Evolutionary conservation across 2,888 invertebrate genomes (phyloP), one percentile per base, ranked within the genome.

Genomic region (Habroteleia sp.): DNA sequence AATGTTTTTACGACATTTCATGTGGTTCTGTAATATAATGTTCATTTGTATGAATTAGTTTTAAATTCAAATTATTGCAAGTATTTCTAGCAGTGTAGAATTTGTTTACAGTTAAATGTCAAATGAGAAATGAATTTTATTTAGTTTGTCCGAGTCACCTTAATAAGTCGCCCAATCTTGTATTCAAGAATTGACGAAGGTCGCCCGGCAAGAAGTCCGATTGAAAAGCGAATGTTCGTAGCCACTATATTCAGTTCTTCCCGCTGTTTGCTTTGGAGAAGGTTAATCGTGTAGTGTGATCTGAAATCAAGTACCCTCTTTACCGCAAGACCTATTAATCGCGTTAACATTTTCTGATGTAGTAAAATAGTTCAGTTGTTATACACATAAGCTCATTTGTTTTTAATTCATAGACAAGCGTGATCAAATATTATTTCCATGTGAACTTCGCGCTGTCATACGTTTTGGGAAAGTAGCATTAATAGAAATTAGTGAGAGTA

Each of bases 221-320:
- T 84, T 85, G 84, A 85, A 86, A 86, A 86, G 85, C 82, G 85
- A 86, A 84, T 79, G 84, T 80, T 75, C 79, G 73, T 75, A 74
- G 78, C 73, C 54, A 74, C 74, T 62, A 60, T 75, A 79, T 74
- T 85, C 85, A 85, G 85, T 86, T 81, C 77, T 79, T 83, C 79
- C 82, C 78, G 82, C 80, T 78, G 80, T 81, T 82, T 81, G 83
- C 78, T 81, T 82, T 73, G 69, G 77, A 78, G 75, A 71, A 75
- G 80, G 80, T 81, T 77, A 76, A 71, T 69, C 54, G 73, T 41
- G 68, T 60, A 35, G 74, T 54, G 77, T 60, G 77, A 69, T 63
- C 65, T 71, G 71, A 69, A 74, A 75, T 60, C 71, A 44, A 62
- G 69, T 56, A 54, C 37, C 48, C 17, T 63, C 46, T 48, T 60